Evolutionary conservation across 2,888 invertebrate species (phyloP).

Genomic region (Zelleria hepariella): DNA sequence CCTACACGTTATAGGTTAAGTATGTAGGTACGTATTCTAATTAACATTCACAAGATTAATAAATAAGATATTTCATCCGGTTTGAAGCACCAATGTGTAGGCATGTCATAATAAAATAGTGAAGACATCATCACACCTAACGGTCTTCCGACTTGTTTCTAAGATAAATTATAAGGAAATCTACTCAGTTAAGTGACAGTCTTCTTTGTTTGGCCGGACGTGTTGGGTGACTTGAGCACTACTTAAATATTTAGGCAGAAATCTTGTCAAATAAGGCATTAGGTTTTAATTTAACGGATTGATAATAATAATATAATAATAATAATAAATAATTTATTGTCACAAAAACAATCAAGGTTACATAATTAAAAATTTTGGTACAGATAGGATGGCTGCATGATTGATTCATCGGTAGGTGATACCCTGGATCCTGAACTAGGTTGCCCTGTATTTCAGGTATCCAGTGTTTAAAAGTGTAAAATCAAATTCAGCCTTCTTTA

Average conservation of each 20-base stretch:
- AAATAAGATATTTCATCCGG: neutral
- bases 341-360: too few relatives aligned
- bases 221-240: neutral
- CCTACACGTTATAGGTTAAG: neutral
- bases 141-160: neutral
- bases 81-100: neutral
- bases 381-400: too few relatives aligned
- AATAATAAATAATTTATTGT: too few relatives aligned
- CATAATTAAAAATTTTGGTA: too few relatives aligned
- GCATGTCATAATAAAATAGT: neutral
- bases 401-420: too few relatives aligned
- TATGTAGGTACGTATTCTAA: neutral
- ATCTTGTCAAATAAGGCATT: neutral
- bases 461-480: too few relatives aligned
- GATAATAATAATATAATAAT: too few relatives aligned
- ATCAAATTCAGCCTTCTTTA: too few relatives aligned
- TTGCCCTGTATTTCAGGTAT: too few relatives aligned
- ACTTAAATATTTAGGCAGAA: neutral
- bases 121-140: neutral
- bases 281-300: neutral
- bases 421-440: too few relatives aligned
- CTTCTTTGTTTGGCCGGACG: neutral
- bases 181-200: neutral
- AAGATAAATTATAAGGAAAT: neutral
- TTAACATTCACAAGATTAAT: neutral